Evolutionary conservation across 2,113 vertebrate species (phyloP).

Genomic region (Shinisaurus crocodilurus): DNA sequence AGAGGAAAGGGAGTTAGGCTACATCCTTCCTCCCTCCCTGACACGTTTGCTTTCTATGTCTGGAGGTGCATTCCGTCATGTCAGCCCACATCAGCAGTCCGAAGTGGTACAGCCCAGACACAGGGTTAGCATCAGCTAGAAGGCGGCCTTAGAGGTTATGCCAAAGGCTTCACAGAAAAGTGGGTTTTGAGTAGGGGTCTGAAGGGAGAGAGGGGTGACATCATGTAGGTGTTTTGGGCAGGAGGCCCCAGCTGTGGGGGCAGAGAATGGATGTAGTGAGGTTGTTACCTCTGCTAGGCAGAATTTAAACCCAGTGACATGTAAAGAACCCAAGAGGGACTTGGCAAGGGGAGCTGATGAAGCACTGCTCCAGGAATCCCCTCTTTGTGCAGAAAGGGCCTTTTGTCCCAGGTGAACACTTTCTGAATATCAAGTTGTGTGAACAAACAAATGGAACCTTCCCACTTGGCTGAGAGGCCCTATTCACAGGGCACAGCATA

Average conservation of each 20-base stretch:
- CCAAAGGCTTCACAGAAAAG: neutral
- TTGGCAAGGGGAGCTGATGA: too few species aligned
- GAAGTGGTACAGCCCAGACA: neutral
- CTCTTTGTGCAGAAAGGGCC: neutral
- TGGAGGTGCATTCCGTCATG: neutral
- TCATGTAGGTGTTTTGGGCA: neutral
- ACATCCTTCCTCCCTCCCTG: neutral
- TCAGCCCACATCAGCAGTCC: neutral
- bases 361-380: too few species aligned
- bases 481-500: conserved; percentile 50
- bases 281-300: neutral
- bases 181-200: neutral
- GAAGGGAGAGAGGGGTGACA: neutral
- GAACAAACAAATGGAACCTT: neutral
- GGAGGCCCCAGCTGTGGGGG: neutral
- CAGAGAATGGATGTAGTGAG: neutral
- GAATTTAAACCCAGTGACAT: neutral
- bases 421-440: too few species aligned
- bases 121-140: neutral
- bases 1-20: neutral
- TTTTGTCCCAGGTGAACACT: neutral
- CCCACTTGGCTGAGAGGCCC: neutral
- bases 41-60: neutral
- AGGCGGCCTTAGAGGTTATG: neutral
- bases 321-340: neutral